These are phyloP conservation scores for Chloropsis hardwickii DNA, from an alignment of 2,113 vertebrate genomes.

Conservation along the genomic window DNA sequence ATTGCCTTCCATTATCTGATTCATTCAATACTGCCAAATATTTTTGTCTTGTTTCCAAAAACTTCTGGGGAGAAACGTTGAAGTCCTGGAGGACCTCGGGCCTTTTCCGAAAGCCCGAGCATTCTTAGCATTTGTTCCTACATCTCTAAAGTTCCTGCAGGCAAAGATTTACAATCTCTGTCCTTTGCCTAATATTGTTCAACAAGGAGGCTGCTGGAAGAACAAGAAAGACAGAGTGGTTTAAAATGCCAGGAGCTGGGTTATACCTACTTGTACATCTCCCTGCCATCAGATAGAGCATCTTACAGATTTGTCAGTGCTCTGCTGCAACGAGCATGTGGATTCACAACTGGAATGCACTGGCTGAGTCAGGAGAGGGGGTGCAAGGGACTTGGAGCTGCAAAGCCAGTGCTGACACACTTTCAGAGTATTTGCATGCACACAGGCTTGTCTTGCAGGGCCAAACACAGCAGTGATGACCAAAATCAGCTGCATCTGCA, in stretches of 20 bases:
- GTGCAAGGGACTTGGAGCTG: not conserved
- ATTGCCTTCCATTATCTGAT: not conserved
- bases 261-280: not conserved
- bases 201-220: constrained; percentile 33
- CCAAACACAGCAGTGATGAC: not conserved
- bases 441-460: not conserved
- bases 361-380: not conserved
- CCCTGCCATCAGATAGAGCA: not conserved
- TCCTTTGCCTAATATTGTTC: constrained; percentile 24
- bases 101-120: not conserved
- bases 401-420: not conserved
- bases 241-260: not conserved
- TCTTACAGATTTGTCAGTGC: not conserved
- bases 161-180: constrained; percentile 27
- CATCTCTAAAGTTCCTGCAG: constrained; percentile 41
- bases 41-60: constrained; percentile 41
- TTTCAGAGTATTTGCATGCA: not conserved
- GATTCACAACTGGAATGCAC: not conserved
- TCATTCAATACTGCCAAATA: not conserved
- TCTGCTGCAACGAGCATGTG: rapidly evolving
- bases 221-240: constrained; percentile 29
- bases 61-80: not conserved
- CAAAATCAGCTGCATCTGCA: not conserved
- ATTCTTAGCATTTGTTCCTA: constrained; percentile 53
- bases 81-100: constrained; percentile 5